Evolutionary conservation across 2,888 invertebrate genomes (phyloP), one percentile per base, ranked within the genome.

Genomic region (Lacanobia oleracea): DNA sequence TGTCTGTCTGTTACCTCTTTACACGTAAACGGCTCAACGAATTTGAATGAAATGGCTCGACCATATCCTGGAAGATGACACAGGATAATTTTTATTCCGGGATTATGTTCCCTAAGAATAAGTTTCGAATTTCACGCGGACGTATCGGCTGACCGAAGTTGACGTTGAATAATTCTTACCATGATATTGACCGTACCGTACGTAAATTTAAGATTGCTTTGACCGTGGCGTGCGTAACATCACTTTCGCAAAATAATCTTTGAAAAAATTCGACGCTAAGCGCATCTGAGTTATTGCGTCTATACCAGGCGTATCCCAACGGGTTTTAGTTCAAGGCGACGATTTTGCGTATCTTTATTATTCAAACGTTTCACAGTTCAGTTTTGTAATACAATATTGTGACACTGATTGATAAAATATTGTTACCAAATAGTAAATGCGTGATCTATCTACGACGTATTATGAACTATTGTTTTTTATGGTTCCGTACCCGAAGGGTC

Each of bases 371-470:
- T 65, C 72, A 60, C 54, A 61, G 61, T 67, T 51, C 40, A 45
- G 27, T 66, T 53, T 62, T 60, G 64, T 72, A 60, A 79, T 66
- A 65, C 27, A 48, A n/a, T 66, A 53, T 74, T 74, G 77, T 53
- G 67, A 67, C 75, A 75, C 63, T 67, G 54, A 67, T 60, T 75
- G 62, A 74, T 59, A 65, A 72, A 54, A 37, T 43, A 14, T 2
- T 45, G 33, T 77, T 67, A 21, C 81, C 56, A 64, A 64, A 64
- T 40, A 12, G 9, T 37, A 18, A 70, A 69, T 70, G 10, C 70
- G 81, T 81, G 81, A 40, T 75, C 40, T 67, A 76, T 76, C 70
- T 33, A 12, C n/a, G 33, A 21, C 33, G 18, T 51, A 21, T 9
- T 12, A 40, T n/a, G 16, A 16, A 43, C 9, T n/a, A 7, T 50